These are phyloP conservation scores for Corythaixoides concolor DNA, from an alignment of 2,113 vertebrate species.

Conservation along the genomic window DNA sequence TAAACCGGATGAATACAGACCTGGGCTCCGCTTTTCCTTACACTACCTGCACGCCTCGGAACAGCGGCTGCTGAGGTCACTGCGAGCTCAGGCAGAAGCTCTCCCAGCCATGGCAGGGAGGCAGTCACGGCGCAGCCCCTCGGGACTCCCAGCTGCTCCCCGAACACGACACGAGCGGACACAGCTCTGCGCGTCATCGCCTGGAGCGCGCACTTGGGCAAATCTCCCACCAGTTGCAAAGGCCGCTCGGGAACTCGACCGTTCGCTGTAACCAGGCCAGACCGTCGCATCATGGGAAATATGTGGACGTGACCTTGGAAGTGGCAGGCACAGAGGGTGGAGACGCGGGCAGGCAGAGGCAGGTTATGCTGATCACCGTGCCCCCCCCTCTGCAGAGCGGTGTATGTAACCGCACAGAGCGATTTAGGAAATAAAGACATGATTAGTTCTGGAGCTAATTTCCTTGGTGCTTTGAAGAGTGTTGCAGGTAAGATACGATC, in stretches of 20 bases:
- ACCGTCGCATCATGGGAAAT: not conserved
- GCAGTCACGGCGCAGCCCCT: not conserved
- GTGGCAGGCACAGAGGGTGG: not conserved
- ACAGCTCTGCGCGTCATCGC: not conserved
- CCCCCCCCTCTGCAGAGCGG: not conserved
- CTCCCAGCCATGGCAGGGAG: not conserved
- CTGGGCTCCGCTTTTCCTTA: not conserved
- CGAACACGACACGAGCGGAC: fast-evolving
- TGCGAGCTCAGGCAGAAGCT: not conserved
- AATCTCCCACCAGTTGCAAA: not conserved
- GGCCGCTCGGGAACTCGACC: not conserved
- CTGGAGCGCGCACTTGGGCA: not conserved
- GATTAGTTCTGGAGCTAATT: constrained; percentile 47
- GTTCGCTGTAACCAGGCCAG: fast-evolving
- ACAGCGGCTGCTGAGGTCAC: not conserved
- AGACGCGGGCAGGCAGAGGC: not conserved
- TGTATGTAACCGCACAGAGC: fast-evolving
- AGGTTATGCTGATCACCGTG: not conserved
- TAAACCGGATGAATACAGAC: not conserved
- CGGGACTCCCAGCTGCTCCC: not conserved
- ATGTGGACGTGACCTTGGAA: not conserved
- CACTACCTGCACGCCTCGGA: not conserved
- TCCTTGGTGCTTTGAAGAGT: constrained; percentile 41
- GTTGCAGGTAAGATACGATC: constrained; percentile 38
- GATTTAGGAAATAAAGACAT: constrained; percentile 8